phyloP scores from a whole-genome alignment of 2,888 invertebrate genomes.

The Idaea biselata region DNA sequence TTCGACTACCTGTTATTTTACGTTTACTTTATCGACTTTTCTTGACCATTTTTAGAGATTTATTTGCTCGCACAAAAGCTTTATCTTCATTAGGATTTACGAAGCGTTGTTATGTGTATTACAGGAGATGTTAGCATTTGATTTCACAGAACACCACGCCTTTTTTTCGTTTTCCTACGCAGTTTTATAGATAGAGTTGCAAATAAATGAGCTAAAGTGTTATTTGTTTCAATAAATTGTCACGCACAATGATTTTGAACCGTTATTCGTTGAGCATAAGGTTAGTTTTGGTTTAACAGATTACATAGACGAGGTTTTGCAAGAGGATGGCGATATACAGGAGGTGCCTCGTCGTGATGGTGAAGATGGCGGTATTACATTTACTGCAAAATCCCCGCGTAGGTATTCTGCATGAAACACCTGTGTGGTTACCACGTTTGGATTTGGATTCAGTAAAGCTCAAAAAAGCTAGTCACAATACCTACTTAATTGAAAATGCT shows the following conservation, averaged over 20 bases:
- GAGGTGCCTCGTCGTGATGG: conserved; percentile 75
- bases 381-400: conserved; percentile 94
- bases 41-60: conserved; percentile 41
- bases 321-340: conserved; percentile 79
- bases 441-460: conserved; percentile 51
- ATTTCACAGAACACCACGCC: background rate
- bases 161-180: background rate
- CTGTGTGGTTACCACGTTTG: conserved; percentile 53
- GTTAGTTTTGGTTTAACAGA: conserved; percentile 73
- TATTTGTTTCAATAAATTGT: conserved; percentile 3
- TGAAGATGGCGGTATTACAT: conserved; percentile 93
- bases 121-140: background rate
- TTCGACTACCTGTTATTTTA: conserved; percentile 52
- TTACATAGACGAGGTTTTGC: conserved; percentile 91
- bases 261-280: conserved; percentile 20
- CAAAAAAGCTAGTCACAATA: background rate
- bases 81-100: conserved; percentile 42
- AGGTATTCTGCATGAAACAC: conserved; percentile 81
- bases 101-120: background rate
- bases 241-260: conserved; percentile 20
- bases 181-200: background rate
- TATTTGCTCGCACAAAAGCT: conserved; percentile 56
- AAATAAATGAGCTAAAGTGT: conserved; percentile 17
- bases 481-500: too few species aligned
- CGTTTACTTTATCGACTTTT: conserved; percentile 37